A percentile compares a stretch with the other conserved stretches of the same genome.
phyloP scores from a whole-genome alignment of 2,113 vertebrate genomes.

The Perca fluviatilis region DNA sequence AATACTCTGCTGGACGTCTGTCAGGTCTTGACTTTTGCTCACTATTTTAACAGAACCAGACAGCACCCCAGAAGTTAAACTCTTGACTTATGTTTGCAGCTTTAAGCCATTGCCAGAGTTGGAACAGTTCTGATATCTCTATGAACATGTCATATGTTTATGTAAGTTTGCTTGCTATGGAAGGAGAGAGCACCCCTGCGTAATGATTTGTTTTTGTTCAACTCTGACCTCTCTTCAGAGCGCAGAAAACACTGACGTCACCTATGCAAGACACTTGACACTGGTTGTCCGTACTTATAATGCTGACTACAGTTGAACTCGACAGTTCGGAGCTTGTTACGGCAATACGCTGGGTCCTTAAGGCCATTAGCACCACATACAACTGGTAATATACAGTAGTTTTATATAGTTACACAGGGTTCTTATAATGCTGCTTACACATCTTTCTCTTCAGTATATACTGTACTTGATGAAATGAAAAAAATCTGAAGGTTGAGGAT shows the following conservation, averaged over 20 bases:
- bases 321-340: neutral
- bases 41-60: constrained; percentile 20
- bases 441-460: too few species aligned
- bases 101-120: constrained; percentile 29
- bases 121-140: constrained; percentile 41
- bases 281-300: neutral
- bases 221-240: constrained; percentile 39
- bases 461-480: neutral
- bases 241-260: constrained; percentile 6
- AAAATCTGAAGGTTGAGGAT: neutral
- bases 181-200: constrained; percentile 27
- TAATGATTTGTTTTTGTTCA: constrained; percentile 60
- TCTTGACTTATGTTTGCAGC: constrained; percentile 36
- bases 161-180: constrained; percentile 22
- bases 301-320: constrained; percentile 8
- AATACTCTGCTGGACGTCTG: neutral
- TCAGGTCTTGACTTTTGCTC: constrained; percentile 19
- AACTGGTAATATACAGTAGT: neutral
- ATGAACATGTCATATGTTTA: constrained; percentile 59
- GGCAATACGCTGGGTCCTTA: neutral
- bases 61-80: constrained; percentile 17
- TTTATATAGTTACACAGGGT: neutral
- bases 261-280: constrained; percentile 9
- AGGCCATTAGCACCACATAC: neutral
- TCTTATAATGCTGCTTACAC: neutral